These are phyloP conservation scores for Fissipunctia ypsillon DNA, from an alignment of 2,888 invertebrate species.

Conservation along the genomic window DNA sequence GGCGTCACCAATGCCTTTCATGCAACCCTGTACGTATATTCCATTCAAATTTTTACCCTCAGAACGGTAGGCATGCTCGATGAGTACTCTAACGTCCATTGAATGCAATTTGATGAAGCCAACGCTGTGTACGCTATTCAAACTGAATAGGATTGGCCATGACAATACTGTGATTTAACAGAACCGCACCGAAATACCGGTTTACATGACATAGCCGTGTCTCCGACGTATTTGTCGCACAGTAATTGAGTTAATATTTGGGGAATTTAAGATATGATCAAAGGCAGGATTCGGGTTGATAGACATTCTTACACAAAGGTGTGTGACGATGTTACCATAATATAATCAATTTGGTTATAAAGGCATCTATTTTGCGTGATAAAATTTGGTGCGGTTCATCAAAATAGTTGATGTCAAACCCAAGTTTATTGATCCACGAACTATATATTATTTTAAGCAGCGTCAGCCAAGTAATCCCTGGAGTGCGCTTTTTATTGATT, in stretches of 20 bases:
- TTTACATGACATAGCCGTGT: conserved; percentile 59
- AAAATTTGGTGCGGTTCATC: conserved; percentile 17
- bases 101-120: conserved; percentile 90
- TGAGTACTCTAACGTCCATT: conserved; percentile 88
- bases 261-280: conserved; percentile 65
- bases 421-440: conserved; percentile 2
- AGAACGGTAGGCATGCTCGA: conserved; percentile 81
- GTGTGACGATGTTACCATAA: conserved; percentile 48
- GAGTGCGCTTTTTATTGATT: conserved; percentile 40
- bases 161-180: conserved; percentile 87
- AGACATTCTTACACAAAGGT: conserved; percentile 54
- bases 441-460: conserved; percentile 4
- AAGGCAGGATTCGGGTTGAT: conserved; percentile 55
- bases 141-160: conserved; percentile 85
- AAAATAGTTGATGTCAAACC: conserved; percentile 25
- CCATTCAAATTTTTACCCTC: conserved; percentile 90
- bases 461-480: conserved; percentile 19
- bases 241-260: conserved; percentile 63
- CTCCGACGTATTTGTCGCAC: conserved; percentile 65
- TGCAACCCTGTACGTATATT: conserved; percentile 78
- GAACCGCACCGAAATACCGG: conserved; percentile 81
- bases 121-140: conserved; percentile 84
- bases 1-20: conserved; percentile 71
- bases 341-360: conserved; percentile 44
- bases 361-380: conserved; percentile 29